Evolutionary conservation across 2,888 invertebrate genomes (phyloP).

Genomic region (Strigamia transsilvanica): DNA sequence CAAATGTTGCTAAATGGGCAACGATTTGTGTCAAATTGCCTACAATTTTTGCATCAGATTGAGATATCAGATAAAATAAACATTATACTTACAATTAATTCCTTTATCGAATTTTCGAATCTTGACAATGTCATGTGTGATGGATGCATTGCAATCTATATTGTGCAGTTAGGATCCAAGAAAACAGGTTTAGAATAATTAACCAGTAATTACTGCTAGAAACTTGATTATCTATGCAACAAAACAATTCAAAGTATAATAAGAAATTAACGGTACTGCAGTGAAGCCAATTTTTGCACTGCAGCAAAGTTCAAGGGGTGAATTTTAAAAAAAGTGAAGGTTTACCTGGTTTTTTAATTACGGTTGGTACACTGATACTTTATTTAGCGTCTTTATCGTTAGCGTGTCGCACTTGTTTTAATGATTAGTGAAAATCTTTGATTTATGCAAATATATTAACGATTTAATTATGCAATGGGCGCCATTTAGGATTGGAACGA

Average conservation of each 20-base stretch:
- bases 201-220: neutral
- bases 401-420: neutral
- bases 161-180: neutral
- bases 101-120: neutral
- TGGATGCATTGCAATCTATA: neutral
- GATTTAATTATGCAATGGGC: constrained; percentile 10
- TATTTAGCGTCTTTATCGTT: neutral
- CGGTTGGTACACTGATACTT: too few species aligned
- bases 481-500: neutral
- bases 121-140: neutral
- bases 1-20: constrained; percentile 2
- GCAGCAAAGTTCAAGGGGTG: too few species aligned
- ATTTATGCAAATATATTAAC: constrained; percentile 16
- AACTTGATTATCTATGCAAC: too few species aligned
- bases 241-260: too few species aligned
- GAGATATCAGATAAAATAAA: constrained; percentile 10
- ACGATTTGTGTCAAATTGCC: constrained; percentile 25
- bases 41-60: constrained; percentile 26
- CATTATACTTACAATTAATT: constrained; percentile 11
- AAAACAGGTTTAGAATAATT: neutral
- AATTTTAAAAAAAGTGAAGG: too few species aligned
- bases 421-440: constrained; percentile 21
- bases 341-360: too few species aligned
- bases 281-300: too few species aligned
- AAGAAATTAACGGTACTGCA: too few species aligned